phyloP scores from a whole-genome alignment of 2,888 invertebrate species.

The Arge pagana region DNA sequence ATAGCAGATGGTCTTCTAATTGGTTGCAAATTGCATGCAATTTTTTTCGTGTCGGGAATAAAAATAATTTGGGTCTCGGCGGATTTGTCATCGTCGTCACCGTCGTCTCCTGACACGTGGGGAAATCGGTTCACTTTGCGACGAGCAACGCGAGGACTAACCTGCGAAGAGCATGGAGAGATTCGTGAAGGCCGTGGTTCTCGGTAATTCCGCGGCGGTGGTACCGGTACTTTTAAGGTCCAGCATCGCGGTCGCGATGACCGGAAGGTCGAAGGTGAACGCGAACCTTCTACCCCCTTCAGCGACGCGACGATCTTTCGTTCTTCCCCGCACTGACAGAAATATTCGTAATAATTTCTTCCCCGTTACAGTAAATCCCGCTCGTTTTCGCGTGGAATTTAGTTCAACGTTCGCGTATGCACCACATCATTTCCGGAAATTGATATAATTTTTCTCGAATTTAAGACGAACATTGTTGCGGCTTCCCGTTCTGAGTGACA shows the following conservation, averaged over 20 bases:
- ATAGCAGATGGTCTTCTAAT: too few species aligned
- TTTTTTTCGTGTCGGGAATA: too few species aligned
- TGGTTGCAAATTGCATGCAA: too few species aligned
- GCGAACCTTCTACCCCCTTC: slow-evolving; percentile 22
- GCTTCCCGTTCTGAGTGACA: slow-evolving; percentile 47
- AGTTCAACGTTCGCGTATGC: slow-evolving; percentile 3
- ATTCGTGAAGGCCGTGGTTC: slow-evolving; percentile 90
- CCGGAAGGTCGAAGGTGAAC: slow-evolving; percentile 14
- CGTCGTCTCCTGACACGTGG: too few species aligned
- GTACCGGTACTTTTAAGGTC: slow-evolving; percentile 92
- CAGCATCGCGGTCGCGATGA: slow-evolving; percentile 67
- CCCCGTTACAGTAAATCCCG: too few species aligned
- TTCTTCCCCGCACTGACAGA: too few species aligned
- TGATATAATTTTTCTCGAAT: slow-evolving; percentile 4
- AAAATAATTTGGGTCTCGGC: too few species aligned
- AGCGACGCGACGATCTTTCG: slow-evolving; percentile 9
- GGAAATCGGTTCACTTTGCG: too few species aligned
- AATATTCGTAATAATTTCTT: too few species aligned
- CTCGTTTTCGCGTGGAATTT: background rate
- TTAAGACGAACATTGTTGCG: slow-evolving; percentile 42
- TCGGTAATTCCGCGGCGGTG: slow-evolving; percentile 87
- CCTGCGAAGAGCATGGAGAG: slow-evolving; percentile 95
- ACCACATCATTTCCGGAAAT: slow-evolving; percentile 21
- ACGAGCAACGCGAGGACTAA: slow-evolving; percentile 63
- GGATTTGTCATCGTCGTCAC: too few species aligned